Evolutionary conservation across 2,113 vertebrate species (phyloP), one percentile per base, ranked within the genome.

Genomic region (Craseonycteris thonglongyai): DNA sequence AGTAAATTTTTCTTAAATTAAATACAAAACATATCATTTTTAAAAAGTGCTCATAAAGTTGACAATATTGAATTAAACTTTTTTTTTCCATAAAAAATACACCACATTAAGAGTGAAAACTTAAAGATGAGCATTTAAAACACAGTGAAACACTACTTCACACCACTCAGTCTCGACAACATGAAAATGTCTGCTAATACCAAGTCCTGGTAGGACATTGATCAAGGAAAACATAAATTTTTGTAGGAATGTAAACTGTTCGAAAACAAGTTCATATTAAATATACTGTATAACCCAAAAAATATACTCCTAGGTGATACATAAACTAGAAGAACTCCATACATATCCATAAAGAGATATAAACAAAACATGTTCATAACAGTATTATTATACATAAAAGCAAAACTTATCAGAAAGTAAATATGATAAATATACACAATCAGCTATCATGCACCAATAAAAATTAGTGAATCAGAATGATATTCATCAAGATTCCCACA

Each of bases 51-150:
- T 75, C 33, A 47, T 65, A 68, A 80, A 66, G 1, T 47, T 91
- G 54, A 72, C 21, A 68, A 33, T 18, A 80, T 58, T 71, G 56
- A 68, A 79, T 40, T 33, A 68, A 91, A 88, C 30, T 16, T 85
- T 90, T 4, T 90, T 94, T 75, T 91, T n/a, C n/a, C 9, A 82
- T 66, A 81, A 94, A 95, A 92, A 91, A 68, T 65, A n/a, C 0
- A 69, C 28, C n/a, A 88, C 63, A 76, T 63, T 66, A 76, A 84
- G 26, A 90, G 13, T 38, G 61, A 92, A 84, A 90, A n/a, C 5
- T 30, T 54, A 12, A 81, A 92, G 65, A 69, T 56, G 26, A 16
- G 7, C 79, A 56, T 56, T 71, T 81, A 47, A 80, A 47, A 15
- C 28, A 75, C 33, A 63, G 71, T 82, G 28, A 86, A 56, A 74